These are phyloP conservation scores for Tenthredo distinguenda DNA, from an alignment of 2,888 invertebrate species.

Conservation along the genomic window DNA sequence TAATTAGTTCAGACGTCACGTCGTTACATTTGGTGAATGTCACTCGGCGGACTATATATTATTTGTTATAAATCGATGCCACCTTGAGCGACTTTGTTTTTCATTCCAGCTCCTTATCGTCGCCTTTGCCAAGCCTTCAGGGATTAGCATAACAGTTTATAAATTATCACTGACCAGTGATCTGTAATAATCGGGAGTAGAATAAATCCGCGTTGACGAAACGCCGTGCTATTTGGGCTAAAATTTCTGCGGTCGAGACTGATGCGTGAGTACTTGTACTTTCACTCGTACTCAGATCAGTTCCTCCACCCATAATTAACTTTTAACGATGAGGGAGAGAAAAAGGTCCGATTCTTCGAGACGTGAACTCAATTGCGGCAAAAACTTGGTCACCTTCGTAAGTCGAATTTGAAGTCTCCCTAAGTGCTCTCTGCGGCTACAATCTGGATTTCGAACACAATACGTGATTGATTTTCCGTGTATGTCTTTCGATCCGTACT, in stretches of 20 bases:
- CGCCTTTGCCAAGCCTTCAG: slow-evolving; percentile 4
- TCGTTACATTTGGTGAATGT: neutral
- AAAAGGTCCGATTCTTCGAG: neutral
- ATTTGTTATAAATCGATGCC: neutral
- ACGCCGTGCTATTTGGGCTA: neutral
- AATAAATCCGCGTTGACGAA: neutral
- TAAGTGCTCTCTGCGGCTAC: neutral
- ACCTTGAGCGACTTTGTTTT: slow-evolving; percentile 6
- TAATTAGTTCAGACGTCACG: slow-evolving; percentile 34
- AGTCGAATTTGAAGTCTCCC: neutral
- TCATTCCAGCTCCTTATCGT: neutral
- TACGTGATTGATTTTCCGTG: neutral
- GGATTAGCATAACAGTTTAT: slow-evolving; percentile 27
- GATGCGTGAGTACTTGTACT: neutral
- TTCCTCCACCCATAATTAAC: slow-evolving; percentile 17
- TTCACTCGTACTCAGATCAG: slow-evolving; percentile 10
- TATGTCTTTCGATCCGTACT: neutral
- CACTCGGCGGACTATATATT: neutral
- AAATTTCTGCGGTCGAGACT: slow-evolving; percentile 10
- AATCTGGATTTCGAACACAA: neutral
- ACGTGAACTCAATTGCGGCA: neutral
- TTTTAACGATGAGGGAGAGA: slow-evolving; percentile 27
- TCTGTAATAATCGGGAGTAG: neutral
- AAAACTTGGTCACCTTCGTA: slow-evolving; percentile 36
- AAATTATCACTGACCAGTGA: neutral